These are phyloP conservation scores for Campoplex nolae DNA, from an alignment of 2,888 invertebrate genomes.

Conservation along the genomic window DNA sequence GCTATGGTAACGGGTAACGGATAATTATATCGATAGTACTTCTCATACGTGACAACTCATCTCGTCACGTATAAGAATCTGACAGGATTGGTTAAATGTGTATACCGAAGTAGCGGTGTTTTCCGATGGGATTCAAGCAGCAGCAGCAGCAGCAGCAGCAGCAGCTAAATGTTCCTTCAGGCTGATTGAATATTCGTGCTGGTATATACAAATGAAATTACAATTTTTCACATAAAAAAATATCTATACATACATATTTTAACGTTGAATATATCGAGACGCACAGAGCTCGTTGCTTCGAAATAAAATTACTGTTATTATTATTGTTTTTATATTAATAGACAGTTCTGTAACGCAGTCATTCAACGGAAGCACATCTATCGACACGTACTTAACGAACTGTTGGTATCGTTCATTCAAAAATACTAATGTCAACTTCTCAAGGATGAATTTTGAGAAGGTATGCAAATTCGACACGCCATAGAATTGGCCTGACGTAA, in stretches of 20 bases:
- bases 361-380: not conserved
- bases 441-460: constrained; percentile 19
- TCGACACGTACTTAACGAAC: not conserved
- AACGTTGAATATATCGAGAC: not conserved
- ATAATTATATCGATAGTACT: constrained; percentile 57
- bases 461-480: constrained; percentile 1
- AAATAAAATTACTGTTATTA: not conserved
- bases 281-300: not conserved
- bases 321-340: not conserved
- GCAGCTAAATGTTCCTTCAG: constrained; percentile 40
- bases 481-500: not conserved
- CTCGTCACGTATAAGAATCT: constrained; percentile 51
- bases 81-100: constrained; percentile 23
- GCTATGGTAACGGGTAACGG: constrained; percentile 34
- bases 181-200: constrained; percentile 37
- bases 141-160: not conserved
- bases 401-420: not conserved
- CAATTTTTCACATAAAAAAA: not conserved
- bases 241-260: not conserved
- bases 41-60: constrained; percentile 58
- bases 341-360: not conserved
- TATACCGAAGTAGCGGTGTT: constrained; percentile 47
- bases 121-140: constrained; percentile 20
- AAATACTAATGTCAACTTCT: not conserved
- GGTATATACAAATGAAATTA: not conserved